Evolutionary conservation across 2,797 vertebrate species (phyloP), one percentile per base, ranked within the genome.

Genomic region (Acipenser oxyrinchus): DNA sequence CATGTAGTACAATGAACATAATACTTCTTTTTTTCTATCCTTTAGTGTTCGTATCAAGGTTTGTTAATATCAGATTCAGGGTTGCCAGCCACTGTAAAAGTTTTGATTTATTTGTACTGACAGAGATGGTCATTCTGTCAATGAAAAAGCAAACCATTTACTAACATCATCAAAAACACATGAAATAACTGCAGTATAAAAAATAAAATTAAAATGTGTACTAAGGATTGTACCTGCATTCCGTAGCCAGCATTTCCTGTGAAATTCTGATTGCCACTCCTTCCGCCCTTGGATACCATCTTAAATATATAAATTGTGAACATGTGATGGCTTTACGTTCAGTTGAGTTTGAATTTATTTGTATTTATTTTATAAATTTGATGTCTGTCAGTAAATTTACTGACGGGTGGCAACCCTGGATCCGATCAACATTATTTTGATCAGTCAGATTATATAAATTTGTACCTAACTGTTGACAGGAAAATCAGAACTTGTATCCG

Each of bases 221-320:
- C 52, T 10, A 55, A 65, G 51, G 12, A 18, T 52, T 55, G 74
- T 70, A 72, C 70, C 74, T 72, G 67, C 49, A 62, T 65, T 70
- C 68, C 60, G 67, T 50, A 62, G 70, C 64, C 66, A 57, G 58
- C 66, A 65, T 66, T 70, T 67, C 63, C 67, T 69, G 64, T 62
- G 66, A 68, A 70, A 72, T 68, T 69, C 64, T 66, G 60, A 62
- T 49, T 62, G 53, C 63, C 70, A 65, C 66, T 72, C 69, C 73
- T 68, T 65, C 66, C 66, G 65, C 65, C 49, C 58, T 62, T 51
- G 66, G 72, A 70, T 68, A 69, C 66, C 70, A 73, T 73, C 66
- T 68, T 71, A 71, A 75, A 73, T 70, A 70, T 67, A 71, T 52
- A 71, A 66, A 71, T 68, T 69, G 67, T 71, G 48, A 68, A 52